Base-by-base conservation (phyloP, 2,888 invertebrate species). In the Tubiluchus corallicola region DNA sequence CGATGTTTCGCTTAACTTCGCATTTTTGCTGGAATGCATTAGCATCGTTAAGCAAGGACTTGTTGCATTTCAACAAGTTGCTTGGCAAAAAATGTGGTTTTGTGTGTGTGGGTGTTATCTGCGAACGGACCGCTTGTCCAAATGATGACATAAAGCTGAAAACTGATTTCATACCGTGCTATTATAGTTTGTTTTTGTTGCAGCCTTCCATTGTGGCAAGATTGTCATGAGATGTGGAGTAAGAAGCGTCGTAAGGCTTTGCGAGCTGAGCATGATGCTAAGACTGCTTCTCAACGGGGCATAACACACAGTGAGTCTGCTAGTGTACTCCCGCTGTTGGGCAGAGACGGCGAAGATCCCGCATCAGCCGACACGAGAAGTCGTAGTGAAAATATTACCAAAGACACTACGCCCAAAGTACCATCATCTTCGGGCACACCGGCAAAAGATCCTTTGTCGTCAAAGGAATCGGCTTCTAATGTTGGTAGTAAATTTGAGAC, bases 211-310 rank as follows among this genome's bases (percentile, higher is more conserved):
- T 83, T 80, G 20, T 85, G 85, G 79, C 94, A 98, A 67, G 96
- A 98, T 68, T 98, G 98, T 63, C 96, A 98, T 69, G 98, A 98
- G 67, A 72, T 98, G 60, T 98, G 96, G 94, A 87, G 88, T 57
- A 98, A 98, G 67, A 84, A 83, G 62, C 76, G 88, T n/a, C 76
- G 87, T 54, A 63, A 60, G 49, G 51, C 51, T n/a, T 39, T 40
- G 20, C 20, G 40, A 41, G 9, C 39, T 13, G 42, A 42, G 20
- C 17, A 50, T 17, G 48, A 48, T 4, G 43, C n/a, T 17, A 4
- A 13, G 15, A n/a, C 16, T 20, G 29, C 9, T n/a, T 9, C 9
- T n/a, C 29, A 29, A n/a, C 29, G 29, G 29, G 29, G 29, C 29
- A 29, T 29, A 9, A 9, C 44, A 45, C 20, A 45, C 44, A 38